Evolutionary conservation across 2,113 vertebrate genomes (phyloP).

Genomic region (Cyprinodon tularosa): DNA sequence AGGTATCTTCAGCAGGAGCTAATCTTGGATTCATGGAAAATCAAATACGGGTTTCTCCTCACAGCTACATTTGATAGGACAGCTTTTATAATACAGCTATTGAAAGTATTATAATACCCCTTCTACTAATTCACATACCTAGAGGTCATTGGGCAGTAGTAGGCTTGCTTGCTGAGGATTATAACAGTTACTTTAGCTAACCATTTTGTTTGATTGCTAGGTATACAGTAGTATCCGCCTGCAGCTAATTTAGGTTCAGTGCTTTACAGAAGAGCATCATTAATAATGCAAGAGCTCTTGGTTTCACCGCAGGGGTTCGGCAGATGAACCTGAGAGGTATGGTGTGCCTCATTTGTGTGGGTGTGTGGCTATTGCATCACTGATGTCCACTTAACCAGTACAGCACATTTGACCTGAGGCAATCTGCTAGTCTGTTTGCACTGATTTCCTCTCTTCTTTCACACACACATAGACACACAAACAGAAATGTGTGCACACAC

Average conservation of each 20-base stretch:
- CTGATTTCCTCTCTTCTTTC: conserved; percentile 47
- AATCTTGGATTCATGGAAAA: conserved; percentile 16
- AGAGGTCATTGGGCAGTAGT: neutral
- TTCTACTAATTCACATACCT: neutral
- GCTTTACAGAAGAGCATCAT: conserved; percentile 62
- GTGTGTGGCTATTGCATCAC: conserved; percentile 65
- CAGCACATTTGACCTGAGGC: conserved; percentile 46
- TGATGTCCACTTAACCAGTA: conserved; percentile 69
- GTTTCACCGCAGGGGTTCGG: conserved; percentile 59
- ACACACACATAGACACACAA: neutral
- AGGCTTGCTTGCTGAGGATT: conserved; percentile 18
- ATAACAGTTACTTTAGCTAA: conserved; percentile 48
- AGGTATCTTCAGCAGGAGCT: conserved; percentile 24
- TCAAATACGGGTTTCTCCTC: neutral
- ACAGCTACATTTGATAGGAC: neutral
- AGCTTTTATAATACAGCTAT: neutral
- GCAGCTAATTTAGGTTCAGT: conserved; percentile 43
- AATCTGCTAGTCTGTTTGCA: conserved; percentile 48
- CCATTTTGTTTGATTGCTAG: conserved; percentile 39
- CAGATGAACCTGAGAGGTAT: conserved; percentile 66
- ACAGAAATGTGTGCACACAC: neutral
- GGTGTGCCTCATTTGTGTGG: conserved; percentile 37
- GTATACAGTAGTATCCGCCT: conserved; percentile 35
- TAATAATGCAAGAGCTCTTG: conserved; percentile 64
- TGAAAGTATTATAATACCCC: neutral